Conservation (phyloP, 92 coral and sea anemone genomes). For the Micromussa lordhowensis region DNA sequence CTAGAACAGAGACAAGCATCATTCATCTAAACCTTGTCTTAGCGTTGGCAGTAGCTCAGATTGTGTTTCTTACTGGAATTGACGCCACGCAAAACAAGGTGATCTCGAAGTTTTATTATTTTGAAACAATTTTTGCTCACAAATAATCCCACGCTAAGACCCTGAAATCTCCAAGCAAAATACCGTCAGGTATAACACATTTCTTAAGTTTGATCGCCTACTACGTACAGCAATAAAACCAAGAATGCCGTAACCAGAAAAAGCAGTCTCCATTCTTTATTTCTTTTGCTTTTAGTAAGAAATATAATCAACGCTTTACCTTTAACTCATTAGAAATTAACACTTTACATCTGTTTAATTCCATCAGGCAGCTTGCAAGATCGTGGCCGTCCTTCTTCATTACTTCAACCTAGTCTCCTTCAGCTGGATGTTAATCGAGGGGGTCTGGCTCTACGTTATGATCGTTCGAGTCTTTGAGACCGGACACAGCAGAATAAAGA, state of each 20-base stretch:
- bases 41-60: slow-evolving; percentile 84
- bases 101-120: background rate
- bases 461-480: slow-evolving; percentile 92
- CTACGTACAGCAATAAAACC: too few species aligned
- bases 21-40: slow-evolving; percentile 89
- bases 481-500: slow-evolving; percentile 82
- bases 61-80: slow-evolving; percentile 86
- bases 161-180: too few species aligned
- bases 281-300: too few species aligned
- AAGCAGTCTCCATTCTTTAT: too few species aligned
- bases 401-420: slow-evolving; percentile 92
- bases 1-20: slow-evolving; percentile 80
- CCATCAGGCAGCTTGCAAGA: slow-evolving; percentile 75
- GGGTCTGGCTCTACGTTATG: slow-evolving; percentile 89
- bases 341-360: background rate
- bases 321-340: too few species aligned
- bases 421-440: slow-evolving; percentile 97
- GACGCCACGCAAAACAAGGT: slow-evolving; percentile 83
- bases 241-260: too few species aligned
- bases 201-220: too few species aligned
- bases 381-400: slow-evolving; percentile 88
- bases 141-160: too few species aligned
- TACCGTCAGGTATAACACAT: too few species aligned
- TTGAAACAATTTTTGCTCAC: too few species aligned
- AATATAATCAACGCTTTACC: too few species aligned